These are phyloP conservation scores for Corticium candelabrum DNA, from an alignment of 37 sponge, comb jelly and placozoan species.

Conservation along the genomic window DNA sequence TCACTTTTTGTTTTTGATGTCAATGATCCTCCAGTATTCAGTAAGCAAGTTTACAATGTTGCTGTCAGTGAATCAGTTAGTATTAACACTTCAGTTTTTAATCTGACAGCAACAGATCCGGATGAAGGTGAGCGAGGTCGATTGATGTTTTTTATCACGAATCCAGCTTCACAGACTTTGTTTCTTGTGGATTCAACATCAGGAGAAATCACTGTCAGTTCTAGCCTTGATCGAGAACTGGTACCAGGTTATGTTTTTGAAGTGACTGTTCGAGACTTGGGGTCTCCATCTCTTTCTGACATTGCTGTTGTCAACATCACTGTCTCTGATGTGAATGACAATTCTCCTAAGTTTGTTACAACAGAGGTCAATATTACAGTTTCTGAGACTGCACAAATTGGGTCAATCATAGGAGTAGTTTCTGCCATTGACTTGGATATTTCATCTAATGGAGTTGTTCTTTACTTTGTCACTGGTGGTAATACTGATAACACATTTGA, in stretches of 20 bases:
- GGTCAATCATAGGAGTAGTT: neutral
- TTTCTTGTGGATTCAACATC: slow-evolving; percentile 2
- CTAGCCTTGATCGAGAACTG: slow-evolving; percentile 18
- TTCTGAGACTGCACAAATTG: neutral
- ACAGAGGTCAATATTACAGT: neutral
- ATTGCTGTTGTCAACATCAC: slow-evolving; percentile 28
- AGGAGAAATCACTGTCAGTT: slow-evolving; percentile 18
- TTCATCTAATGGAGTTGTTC: neutral
- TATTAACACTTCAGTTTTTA: slow-evolving; percentile 8
- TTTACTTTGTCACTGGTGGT: neutral
- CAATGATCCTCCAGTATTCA: slow-evolving; percentile 48
- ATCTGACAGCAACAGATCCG: slow-evolving; percentile 28
- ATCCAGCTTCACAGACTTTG: neutral
- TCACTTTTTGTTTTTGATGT: slow-evolving; percentile 35
- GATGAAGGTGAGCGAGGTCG: slow-evolving; percentile 6
- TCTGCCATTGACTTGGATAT: neutral
- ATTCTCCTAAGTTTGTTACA: slow-evolving; percentile 39
- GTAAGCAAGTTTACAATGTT: slow-evolving; percentile 40
- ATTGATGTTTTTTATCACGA: neutral
- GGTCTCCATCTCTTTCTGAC: slow-evolving; percentile 25
- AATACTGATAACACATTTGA: neutral
- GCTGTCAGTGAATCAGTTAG: slow-evolving; percentile 26
- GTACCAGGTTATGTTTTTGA: neutral
- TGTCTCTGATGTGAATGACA: slow-evolving; percentile 53
- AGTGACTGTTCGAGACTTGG: slow-evolving; percentile 33